Conservation (phyloP, 2,113 vertebrate genomes). For the Phyllopteryx taeniolatus region DNA sequence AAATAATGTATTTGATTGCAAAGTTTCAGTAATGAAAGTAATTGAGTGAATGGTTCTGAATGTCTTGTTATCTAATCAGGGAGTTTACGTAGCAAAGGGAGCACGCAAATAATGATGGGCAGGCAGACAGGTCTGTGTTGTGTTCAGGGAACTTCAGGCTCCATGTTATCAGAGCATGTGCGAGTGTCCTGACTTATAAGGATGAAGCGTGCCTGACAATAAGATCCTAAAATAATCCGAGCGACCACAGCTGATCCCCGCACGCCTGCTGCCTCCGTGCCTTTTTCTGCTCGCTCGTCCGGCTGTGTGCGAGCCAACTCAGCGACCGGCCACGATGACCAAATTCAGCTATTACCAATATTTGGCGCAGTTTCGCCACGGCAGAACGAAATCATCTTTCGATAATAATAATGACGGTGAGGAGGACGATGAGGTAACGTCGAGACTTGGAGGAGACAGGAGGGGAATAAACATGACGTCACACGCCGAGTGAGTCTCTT, state of each 20-base stretch:
- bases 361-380: conserved; percentile 85
- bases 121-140: neutral
- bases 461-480: conserved; percentile 46
- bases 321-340: conserved; percentile 73
- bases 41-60: neutral
- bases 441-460: conserved; percentile 52
- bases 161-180: conserved; percentile 45
- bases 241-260: conserved; percentile 81
- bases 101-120: neutral
- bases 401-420: neutral
- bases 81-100: neutral
- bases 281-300: conserved; percentile 3
- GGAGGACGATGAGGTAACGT: neutral
- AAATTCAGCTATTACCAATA: conserved; percentile 91
- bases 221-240: conserved; percentile 86
- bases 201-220: conserved; percentile 80
- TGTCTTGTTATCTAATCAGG: neutral
- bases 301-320: neutral
- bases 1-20: neutral
- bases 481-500: conserved; percentile 82
- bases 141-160: neutral
- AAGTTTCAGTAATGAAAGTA: neutral
- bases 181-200: conserved; percentile 79
- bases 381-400: conserved; percentile 50
- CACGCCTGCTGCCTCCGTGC: neutral